These are phyloP conservation scores for Pelodytes ibericus DNA, from an alignment of 2,797 vertebrate genomes.

Conservation along the genomic window DNA sequence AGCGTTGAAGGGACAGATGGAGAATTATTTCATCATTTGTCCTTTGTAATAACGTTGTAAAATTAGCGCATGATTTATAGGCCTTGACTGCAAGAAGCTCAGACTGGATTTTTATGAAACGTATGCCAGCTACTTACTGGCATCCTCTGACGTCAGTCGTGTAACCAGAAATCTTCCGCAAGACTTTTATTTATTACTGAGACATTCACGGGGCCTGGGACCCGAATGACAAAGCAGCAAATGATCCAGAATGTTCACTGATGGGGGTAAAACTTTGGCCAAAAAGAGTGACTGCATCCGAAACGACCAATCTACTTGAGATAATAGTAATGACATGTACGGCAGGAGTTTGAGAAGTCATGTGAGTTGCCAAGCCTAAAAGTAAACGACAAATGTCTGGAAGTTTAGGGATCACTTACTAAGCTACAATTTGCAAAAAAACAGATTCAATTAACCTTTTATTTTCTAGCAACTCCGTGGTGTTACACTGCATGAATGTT, in stretches of 20 bases:
- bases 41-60: background rate
- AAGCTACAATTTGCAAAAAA: no score
- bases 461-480: no score
- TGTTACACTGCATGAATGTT: no score
- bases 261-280: background rate
- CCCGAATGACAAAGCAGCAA: background rate
- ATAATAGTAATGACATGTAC: background rate
- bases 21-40: background rate
- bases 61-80: background rate
- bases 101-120: conserved; percentile 1
- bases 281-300: background rate
- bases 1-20: background rate
- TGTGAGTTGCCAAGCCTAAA: no score
- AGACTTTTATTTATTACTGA: background rate
- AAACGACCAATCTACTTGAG: background rate
- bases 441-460: no score
- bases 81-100: background rate
- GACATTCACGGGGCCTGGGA: background rate
- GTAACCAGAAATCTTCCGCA: background rate
- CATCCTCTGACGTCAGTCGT: background rate
- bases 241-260: background rate
- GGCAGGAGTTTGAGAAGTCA: no score
- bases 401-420: no score
- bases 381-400: no score
- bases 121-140: background rate